phyloP scores from a whole-genome alignment of 2,888 invertebrate genomes.

The Branchipolynoe longqiensis region DNA sequence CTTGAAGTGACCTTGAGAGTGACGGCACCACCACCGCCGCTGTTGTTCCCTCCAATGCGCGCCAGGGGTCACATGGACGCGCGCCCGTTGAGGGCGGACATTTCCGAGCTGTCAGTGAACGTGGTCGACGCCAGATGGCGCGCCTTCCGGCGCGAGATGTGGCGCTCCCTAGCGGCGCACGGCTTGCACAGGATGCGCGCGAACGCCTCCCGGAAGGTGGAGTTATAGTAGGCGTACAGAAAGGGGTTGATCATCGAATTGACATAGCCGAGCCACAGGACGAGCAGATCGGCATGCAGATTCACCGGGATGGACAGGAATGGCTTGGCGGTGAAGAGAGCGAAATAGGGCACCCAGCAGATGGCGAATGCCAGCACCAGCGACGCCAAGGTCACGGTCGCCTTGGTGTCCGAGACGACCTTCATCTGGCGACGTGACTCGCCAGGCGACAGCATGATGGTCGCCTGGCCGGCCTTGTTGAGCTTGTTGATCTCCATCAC shows the following conservation, averaged over 20 bases:
- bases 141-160: conserved; percentile 18
- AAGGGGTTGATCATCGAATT: conserved; percentile 69
- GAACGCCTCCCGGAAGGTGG: conserved; percentile 68
- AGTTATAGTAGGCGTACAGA: conserved; percentile 70
- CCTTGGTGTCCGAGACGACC: conserved; percentile 67
- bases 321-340: conserved; percentile 67
- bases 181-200: conserved; percentile 65
- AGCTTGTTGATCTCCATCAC: conserved; percentile 68
- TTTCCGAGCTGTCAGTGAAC: conserved; percentile 55
- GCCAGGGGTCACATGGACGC: conserved; percentile 54
- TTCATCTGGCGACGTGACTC: conserved; percentile 51
- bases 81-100: conserved; percentile 55
- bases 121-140: conserved; percentile 31
- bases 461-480: conserved; percentile 57
- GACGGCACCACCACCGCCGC: neutral
- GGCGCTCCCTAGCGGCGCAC: conserved; percentile 46
- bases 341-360: conserved; percentile 70
- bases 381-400: conserved; percentile 68
- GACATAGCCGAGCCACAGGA: conserved; percentile 68
- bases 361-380: conserved; percentile 68
- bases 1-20: conserved; percentile 6
- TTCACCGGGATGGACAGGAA: conserved; percentile 60
- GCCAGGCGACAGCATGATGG: conserved; percentile 50
- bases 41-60: too few species aligned
- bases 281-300: conserved; percentile 65